Conservation (phyloP, 2,888 invertebrate genomes). For the Himalopsyche anomala region DNA sequence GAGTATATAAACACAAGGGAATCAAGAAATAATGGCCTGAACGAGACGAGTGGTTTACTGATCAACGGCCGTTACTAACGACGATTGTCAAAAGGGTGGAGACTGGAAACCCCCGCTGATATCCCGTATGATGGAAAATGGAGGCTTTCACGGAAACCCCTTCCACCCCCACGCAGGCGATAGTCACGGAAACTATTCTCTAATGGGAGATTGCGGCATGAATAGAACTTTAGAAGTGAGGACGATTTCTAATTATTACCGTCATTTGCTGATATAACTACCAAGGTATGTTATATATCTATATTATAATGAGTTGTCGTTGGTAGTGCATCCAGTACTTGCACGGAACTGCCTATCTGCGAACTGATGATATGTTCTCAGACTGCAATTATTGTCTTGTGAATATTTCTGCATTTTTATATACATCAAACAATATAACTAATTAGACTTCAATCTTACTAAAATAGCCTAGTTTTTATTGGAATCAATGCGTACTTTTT, state of each 20-base stretch:
- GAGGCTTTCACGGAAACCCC: not conserved
- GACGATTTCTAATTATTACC: conserved; percentile 45
- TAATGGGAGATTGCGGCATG: conserved; percentile 46
- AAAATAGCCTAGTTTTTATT: too few relatives aligned
- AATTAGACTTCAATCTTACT: too few relatives aligned
- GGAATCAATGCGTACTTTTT: too few relatives aligned
- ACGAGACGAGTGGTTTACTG: conserved; percentile 64
- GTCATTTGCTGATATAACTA: conserved; percentile 26
- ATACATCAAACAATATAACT: too few relatives aligned
- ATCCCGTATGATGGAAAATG: conserved; percentile 36
- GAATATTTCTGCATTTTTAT: too few relatives aligned
- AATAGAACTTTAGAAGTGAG: conserved; percentile 18
- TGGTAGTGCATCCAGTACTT: too few relatives aligned
- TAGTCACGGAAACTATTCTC: conserved; percentile 11
- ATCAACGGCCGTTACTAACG: conserved; percentile 66
- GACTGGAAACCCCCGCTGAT: not conserved
- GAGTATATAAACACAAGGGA: not conserved
- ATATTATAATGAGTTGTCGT: not conserved
- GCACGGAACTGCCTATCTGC: too few relatives aligned
- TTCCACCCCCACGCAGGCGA: not conserved
- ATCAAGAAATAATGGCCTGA: conserved; percentile 60
- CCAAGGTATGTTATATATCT: not conserved
- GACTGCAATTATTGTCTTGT: too few relatives aligned
- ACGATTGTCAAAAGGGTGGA: conserved; percentile 47
- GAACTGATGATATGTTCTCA: too few relatives aligned